A percentile compares a stretch with the other conserved stretches of the same genome.
These are phyloP conservation scores for Cepaea hortensis DNA, from an alignment of 2,888 invertebrate species.

Conservation along the genomic window DNA sequence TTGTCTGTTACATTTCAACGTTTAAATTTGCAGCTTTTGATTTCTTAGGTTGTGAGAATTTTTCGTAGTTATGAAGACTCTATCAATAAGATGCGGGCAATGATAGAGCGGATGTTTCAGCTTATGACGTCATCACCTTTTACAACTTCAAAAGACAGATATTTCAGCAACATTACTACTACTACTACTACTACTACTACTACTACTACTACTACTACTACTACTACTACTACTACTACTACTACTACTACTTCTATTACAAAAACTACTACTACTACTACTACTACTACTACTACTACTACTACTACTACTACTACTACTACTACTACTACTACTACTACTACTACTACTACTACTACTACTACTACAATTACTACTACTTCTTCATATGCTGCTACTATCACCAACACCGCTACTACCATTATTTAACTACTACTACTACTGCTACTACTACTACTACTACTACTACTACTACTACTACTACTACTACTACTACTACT, in stretches of 20 bases:
- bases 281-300: conserved; percentile 23
- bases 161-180: background rate
- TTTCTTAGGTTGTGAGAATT: too few species aligned
- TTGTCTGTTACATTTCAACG: too few species aligned
- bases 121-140: too few species aligned
- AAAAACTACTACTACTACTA: background rate
- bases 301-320: conserved; percentile 23
- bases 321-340: conserved; percentile 23
- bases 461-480: conserved; percentile 21
- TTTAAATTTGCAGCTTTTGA: too few species aligned
- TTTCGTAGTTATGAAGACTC: too few species aligned
- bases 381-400: background rate
- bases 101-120: too few species aligned
- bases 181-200: conserved; percentile 25
- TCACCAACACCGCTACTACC: too few species aligned
- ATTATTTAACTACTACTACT: conserved; percentile 4
- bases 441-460: conserved; percentile 19
- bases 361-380: background rate
- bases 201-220: conserved; percentile 23
- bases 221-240: conserved; percentile 23
- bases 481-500: conserved; percentile 21
- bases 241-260: conserved; percentile 5
- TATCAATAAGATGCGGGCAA: too few species aligned
- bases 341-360: conserved; percentile 19
- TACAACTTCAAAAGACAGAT: too few species aligned